Evolutionary conservation across 2,113 vertebrate species (phyloP), one percentile per base, ranked within the genome.

Genomic region (Baryphthengus martii): DNA sequence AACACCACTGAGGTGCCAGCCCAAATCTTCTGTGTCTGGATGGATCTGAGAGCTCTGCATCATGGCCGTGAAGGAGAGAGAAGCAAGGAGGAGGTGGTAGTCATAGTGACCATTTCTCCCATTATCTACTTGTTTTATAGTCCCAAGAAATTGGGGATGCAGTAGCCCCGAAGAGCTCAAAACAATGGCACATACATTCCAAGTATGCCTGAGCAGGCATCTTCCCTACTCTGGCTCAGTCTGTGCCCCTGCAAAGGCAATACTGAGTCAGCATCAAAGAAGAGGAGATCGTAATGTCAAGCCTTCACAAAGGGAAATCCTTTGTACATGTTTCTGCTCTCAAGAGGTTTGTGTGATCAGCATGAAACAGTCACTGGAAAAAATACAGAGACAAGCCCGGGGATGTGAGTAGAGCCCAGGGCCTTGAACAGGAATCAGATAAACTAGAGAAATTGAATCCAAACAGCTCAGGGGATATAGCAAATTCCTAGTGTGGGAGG

Each of bases 401-500:
- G 59, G 68, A 90, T 0, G 0, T 67, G 65, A 70, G 63, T 80
- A 73, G 33, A 62, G 76, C 37, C 26, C 58, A 83, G 25, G 42
- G 35, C 24, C 77, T 79, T 13, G 18, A 88, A 86, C 8, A 59
- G 37, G 16, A 93, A 74, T 61, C 76, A 95, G 95, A 95, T 96
- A 96, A 96, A 88, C 72, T 88, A 40, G 52, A 86, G 92, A 93
- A 92, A 82, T 4, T 72, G 44, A 67, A 85, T 90, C 71, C 65
- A 93, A 85, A 40, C 25, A 80, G 45, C 78, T 85, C 55, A 76
- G 56, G 94, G n/a, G 83, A 85, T 65, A 95, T 10, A 75, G 56
- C 39, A 87, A 93, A 94, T 89, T 95, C 85, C 44, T 82, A 17
- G 83, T 87, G 93, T 96, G 89, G 95, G 92, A 96, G 93, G 80